Evolutionary conservation across 2,113 vertebrate genomes (phyloP), one percentile per base, ranked within the genome.

Genomic region (Hystrix brachyura): DNA sequence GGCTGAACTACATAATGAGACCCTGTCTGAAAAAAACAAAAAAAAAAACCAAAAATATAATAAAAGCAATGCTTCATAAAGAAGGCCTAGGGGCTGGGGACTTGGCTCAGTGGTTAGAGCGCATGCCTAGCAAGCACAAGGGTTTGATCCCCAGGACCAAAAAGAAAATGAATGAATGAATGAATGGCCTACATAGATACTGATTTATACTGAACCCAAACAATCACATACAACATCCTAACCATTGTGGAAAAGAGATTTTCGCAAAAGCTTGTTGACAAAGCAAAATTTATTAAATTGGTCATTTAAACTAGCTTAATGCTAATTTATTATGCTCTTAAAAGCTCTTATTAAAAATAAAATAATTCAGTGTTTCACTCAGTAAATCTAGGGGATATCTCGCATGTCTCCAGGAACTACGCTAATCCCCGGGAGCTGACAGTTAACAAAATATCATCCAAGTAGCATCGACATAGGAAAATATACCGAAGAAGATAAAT

Each of bases 161-260:
- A 38, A 38, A 38, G 38, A 38, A 38, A 38, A 38, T 38, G 38
- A 38, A 38, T 38, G 38, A 38, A 38, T 38, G 38, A 38, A 38
- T 38, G 38, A 38, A 32, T 65, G 38, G 7, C 2, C 64, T 83
- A 57, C 19, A 23, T 19, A 67, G 48, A 87, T 34, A 90, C 1
- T 55, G 32, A 60, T 69, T 93, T 86, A 72, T 21, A 48, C 7
- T 84, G 29, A 97, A 84, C 11, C 25, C 46, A 87, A 89, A 71
- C 69, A 14, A 86, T 74, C 32, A 95, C 55, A 81, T 9, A 2
- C 55, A 71, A 55, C 43, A 89, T 60, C 3, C 69, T 87, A 57
- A 34, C 3, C 19, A 78, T 53, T 21, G 27, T 74, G 5, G 46
- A 80, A 27, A 94, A 1, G 48, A 46, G 23, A 2, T 74, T 3